Evolutionary conservation across 2,113 vertebrate genomes (phyloP), one percentile per base, ranked within the genome.

Genomic region (Pycnonotus jocosus): DNA sequence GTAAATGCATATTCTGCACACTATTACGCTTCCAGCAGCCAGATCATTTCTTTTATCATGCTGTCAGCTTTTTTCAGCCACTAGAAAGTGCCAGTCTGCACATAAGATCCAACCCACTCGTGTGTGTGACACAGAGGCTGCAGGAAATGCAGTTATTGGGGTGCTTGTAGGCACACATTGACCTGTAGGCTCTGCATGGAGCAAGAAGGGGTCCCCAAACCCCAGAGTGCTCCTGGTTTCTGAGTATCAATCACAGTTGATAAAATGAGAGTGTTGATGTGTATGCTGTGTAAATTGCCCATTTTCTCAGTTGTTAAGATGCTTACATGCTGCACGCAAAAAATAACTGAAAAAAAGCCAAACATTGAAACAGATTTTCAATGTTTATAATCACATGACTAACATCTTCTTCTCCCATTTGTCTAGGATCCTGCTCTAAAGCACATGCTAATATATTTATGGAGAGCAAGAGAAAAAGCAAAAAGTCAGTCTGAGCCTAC

Each of bases 1-100:
- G 87, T 60, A 95, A 51, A 94, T 95, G 90, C 81, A 95, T 95
- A 95, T 95, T 95, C 81, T 80, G 62, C 87, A 76, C 42, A 23
- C 42, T 69, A 72, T 94, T 95, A 89, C 69, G 61, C 81, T 91
- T 85, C 70, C 45, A 93, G 81, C 45, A 88, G 42, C 28, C 58
- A 88, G 73, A 86, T 82, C 1, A 73, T 44, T 87, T 90, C 37
- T 81, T 83, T 61, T 90, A 65, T 89, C 60, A 66, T 19, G 4
- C 37, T 95, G 89, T 70, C 78, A 92, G 37, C 33, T 73, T 68
- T 92, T 61, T 74, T 70, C 77, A 78, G 54, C 84, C 56, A 10
- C 30, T 40, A 69, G 62, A 50, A 95, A 50, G 19, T 5, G 5
- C 33, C 54, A 77, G 40, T 33, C 54, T 74, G 30, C 33, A 12